Evolutionary conservation across 2,888 invertebrate species (phyloP).

Genomic region (Tipula unca): DNA sequence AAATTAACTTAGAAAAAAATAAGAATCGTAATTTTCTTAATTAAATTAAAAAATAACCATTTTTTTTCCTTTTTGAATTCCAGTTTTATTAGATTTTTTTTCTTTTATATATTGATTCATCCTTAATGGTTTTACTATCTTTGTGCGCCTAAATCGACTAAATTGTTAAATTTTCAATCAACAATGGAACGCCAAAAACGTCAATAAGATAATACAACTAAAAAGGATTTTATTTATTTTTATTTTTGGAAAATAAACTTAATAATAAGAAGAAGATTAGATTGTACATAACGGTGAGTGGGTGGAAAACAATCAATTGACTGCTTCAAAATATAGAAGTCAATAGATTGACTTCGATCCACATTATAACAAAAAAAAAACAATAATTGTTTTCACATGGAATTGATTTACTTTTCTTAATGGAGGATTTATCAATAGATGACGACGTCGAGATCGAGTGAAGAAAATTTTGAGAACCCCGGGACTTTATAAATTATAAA

Average conservation of each 20-base stretch:
- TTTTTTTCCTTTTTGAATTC: conserved; percentile 14
- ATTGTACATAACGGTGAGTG: background rate
- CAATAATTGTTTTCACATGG: background rate
- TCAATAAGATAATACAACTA: background rate
- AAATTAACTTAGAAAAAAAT: background rate
- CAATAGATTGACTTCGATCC: background rate
- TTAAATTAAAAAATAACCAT: background rate
- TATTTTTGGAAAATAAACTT: background rate
- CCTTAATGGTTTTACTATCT: background rate
- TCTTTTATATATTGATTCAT: background rate
- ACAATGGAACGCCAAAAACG: background rate
- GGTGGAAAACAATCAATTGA: background rate
- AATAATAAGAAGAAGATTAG: background rate
- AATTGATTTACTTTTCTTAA: conserved; percentile 8
- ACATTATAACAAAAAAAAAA: background rate
- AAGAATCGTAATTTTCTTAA: background rate
- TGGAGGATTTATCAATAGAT: conserved; percentile 25
- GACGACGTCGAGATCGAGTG: background rate
- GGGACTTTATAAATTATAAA: background rate
- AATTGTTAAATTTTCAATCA: background rate
- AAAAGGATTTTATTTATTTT: background rate
- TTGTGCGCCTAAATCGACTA: background rate
- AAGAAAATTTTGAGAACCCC: background rate
- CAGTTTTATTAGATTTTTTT: background rate
- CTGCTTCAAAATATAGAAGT: background rate